phyloP scores from a whole-genome alignment of 2,888 invertebrate species.

The Dioctria rufipes region DNA sequence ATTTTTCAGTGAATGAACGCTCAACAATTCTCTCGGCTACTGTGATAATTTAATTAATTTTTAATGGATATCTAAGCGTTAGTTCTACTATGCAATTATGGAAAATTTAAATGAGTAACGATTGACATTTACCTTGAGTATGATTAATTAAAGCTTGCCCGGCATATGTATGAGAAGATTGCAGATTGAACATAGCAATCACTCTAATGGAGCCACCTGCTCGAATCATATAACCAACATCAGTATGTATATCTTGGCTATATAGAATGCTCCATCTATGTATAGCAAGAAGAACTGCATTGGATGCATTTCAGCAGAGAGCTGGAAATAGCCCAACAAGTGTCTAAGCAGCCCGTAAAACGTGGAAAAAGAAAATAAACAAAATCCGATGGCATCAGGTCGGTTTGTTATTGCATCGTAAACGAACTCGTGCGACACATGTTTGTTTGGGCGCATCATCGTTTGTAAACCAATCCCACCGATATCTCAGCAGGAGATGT shows the following conservation, averaged over 20 bases:
- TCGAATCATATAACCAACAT: conserved; percentile 26
- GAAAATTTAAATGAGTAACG: conserved; percentile 32
- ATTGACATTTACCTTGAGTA: conserved; percentile 33
- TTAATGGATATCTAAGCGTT: background rate
- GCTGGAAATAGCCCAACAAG: conserved; percentile 50
- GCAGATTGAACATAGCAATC: conserved; percentile 3
- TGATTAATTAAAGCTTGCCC: conserved; percentile 37
- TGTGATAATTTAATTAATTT: background rate
- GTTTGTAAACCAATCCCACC: conserved; percentile 49
- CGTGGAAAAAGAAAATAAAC: conserved; percentile 35
- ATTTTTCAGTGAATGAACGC: too few relatives aligned
- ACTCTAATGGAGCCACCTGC: conserved; percentile 32
- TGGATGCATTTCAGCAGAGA: background rate
- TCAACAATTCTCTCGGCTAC: too few relatives aligned
- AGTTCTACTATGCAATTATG: conserved; percentile 5
- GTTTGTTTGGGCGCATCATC: conserved; percentile 46
- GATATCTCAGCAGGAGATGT: conserved; percentile 47
- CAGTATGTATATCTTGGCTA: conserved; percentile 15
- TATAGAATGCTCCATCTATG: background rate
- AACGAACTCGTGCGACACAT: conserved; percentile 50
- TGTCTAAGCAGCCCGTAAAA: conserved; percentile 39
- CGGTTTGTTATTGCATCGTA: conserved; percentile 50
- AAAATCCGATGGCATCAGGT: conserved; percentile 38
- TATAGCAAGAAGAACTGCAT: background rate
- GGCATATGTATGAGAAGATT: background rate